A percentile compares a stretch with the other conserved stretches of the same genome.
Conservation (phyloP, 2,888 invertebrate species). For the Chaetoderma sp. region DNA sequence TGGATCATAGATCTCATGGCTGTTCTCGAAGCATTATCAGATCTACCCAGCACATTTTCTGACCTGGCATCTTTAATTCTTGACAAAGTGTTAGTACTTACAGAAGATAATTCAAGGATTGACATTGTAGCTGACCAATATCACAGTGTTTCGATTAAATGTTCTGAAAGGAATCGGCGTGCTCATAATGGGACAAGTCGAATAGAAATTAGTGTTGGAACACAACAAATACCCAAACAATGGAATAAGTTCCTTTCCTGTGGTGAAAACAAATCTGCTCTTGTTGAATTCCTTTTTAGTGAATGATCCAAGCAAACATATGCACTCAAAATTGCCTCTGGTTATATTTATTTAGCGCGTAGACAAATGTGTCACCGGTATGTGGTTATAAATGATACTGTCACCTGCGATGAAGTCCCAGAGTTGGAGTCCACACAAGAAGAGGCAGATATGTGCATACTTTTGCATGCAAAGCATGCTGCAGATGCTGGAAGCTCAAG, state of each 20-base stretch:
- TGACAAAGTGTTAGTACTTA: too few species aligned
- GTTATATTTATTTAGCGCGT: too few species aligned
- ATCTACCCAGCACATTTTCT: background rate
- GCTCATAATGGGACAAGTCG: background rate
- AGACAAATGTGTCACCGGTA: too few species aligned
- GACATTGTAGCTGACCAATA: constrained; percentile 19
- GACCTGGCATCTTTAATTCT: too few species aligned
- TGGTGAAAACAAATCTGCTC: too few species aligned
- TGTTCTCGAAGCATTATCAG: background rate
- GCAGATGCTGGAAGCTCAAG: background rate
- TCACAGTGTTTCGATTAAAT: constrained; percentile 1
- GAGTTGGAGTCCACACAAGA: too few species aligned
- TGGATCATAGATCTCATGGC: too few species aligned
- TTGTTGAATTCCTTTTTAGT: too few species aligned
- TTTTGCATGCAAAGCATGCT: constrained; percentile 13
- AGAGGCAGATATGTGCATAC: too few species aligned
- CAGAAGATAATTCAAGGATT: too few species aligned
- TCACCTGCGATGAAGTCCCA: background rate
- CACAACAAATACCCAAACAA: background rate
- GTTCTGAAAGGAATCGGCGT: constrained; percentile 6
- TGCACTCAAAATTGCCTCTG: background rate
- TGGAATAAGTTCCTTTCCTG: too few species aligned
- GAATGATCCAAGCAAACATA: background rate
- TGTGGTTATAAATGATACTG: background rate
- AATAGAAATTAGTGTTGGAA: background rate